Base-by-base conservation (phyloP, 1,140 invertebrate genomes). In the Rhynchophorus ferrugineus region DNA sequence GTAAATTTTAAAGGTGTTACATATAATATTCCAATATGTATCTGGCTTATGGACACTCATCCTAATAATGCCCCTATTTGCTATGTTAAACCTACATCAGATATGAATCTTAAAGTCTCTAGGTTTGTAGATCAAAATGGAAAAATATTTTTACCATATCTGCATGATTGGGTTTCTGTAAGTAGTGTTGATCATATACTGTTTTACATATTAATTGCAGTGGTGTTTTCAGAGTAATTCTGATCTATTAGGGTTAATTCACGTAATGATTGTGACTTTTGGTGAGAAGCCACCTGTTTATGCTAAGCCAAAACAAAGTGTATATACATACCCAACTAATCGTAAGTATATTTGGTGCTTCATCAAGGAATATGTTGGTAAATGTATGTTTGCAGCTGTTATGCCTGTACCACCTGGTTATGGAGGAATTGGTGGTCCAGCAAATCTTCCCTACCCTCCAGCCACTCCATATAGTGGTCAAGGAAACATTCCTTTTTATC, bases 61-160 rank as follows among this genome's bases (percentile, higher is more conserved):
- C 97, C 97, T 1, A 83, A 90, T 66, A 89, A 95, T 74, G 89
- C 94, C 14, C 97, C 97, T n/a, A 88, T 98, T 70, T 96, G 94
- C 67, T 99, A 89, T 72, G 96, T 99, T 0, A 90, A 84, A 71
- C 97, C 97, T 33, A 99, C 96, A 3, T 51, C 80, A 44, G 89
- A 90, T 54, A 99, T 99, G 96, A 80, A 83, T 45, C 95, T 99
- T 51, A 96, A 95, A 77, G 82, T 87, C 14, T 96, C 93, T 13
- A 84, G 85, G 68, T 91, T 86, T 75, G 94, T 99, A 6, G 95
- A 98, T 72, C 83, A 87, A 56, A 95, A 86, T 75, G 96, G 96
- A 18, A 93, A 94, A 74, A 84, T 99, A 49, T 98, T 96, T 72
- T 75, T 99, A 54, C 95, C 95, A 5, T 99, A 96, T 76, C 75